Percentiles rank a stretch among this genome's conserved stretches.
These are phyloP conservation scores for Hyaena hyaena DNA, from an alignment of 2,113 vertebrate genomes.

Conservation along the genomic window DNA sequence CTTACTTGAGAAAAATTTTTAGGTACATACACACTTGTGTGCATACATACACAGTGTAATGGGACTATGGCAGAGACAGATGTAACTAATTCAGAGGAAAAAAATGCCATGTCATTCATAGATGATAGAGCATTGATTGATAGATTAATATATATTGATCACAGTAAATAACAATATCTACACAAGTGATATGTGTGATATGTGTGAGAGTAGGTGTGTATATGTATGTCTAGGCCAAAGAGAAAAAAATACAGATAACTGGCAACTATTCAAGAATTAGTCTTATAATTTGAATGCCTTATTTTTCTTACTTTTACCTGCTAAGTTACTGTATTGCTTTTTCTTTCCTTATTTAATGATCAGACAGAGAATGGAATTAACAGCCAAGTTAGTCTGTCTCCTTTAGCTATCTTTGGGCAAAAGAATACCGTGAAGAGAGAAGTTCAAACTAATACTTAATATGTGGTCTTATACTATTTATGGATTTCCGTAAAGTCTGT, in stretches of 20 bases:
- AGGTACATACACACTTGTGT: neutral
- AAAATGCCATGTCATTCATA: neutral
- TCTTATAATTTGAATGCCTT: neutral
- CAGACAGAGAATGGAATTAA: neutral
- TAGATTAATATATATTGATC: neutral
- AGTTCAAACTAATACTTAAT: neutral
- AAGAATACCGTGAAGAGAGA: neutral
- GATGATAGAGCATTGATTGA: neutral
- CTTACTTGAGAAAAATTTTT: slow-evolving; percentile 23
- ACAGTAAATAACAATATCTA: neutral
- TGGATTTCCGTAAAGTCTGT: neutral
- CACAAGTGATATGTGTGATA: neutral
- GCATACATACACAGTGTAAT: neutral
- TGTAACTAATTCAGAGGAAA: neutral
- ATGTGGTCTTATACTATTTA: slow-evolving; percentile 14
- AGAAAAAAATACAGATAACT: neutral
- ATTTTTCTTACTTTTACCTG: neutral
- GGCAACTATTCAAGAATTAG: neutral
- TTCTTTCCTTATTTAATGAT: slow-evolving; percentile 24
- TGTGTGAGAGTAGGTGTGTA: neutral
- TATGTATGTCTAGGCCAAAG: neutral
- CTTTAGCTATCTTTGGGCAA: neutral
- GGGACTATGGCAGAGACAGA: neutral
- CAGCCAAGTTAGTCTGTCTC: neutral
- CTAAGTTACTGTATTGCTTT: neutral